Base-by-base conservation (phyloP, 2,888 invertebrate genomes). In the Drosophila buzzatii region DNA sequence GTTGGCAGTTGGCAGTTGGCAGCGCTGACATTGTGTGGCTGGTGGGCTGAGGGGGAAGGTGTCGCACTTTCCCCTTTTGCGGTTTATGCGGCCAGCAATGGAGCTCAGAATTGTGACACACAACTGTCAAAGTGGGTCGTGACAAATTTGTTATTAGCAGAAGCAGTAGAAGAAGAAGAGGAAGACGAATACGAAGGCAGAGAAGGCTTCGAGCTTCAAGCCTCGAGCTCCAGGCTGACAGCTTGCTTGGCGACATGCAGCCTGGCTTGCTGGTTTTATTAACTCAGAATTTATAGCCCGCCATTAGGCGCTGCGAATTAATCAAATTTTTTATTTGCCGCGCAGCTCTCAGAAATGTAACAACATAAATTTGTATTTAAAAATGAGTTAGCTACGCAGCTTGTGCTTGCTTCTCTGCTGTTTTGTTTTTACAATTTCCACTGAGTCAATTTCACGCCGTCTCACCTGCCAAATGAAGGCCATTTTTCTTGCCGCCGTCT, bases 351-450 rank as follows among this genome's bases (percentile, higher is more conserved):
- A 73, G 65, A 73, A 76, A 64, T 68, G 74, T 67, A 79, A 80
- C 82, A 90, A 83, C 90, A 91, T 91, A 91, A 91, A 92, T 91
- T 91, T 89, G 89, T 91, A 90, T 91, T 91, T 91, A 92, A 91
- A 91, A 92, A 91, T 91, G 91, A 89, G 90, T 88, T 85, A 84
- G 89, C 79, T 74, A 65, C 79, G 73, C 74, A 78, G 86, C 76
- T 79, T 75, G 52, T 52, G 41, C 27, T 16, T 47, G 27, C 5
- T 14, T 14, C 37, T 14, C 35, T 47, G 27, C 31, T 39, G 23
- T 47, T 57, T 49, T 14, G 53, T 51, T 12, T 51, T 31, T 39
- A 31, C 53, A 37, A 33, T 47, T 56, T 14, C 20, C 56, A 52
- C 45, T 39, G 66, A 75, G 61, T 86, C 89, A 89, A 85, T 85